Percentiles rank a stretch among this genome's conserved stretches.
Conservation (phyloP, 2,113 vertebrate genomes). For the Hiodon tergisus region DNA sequence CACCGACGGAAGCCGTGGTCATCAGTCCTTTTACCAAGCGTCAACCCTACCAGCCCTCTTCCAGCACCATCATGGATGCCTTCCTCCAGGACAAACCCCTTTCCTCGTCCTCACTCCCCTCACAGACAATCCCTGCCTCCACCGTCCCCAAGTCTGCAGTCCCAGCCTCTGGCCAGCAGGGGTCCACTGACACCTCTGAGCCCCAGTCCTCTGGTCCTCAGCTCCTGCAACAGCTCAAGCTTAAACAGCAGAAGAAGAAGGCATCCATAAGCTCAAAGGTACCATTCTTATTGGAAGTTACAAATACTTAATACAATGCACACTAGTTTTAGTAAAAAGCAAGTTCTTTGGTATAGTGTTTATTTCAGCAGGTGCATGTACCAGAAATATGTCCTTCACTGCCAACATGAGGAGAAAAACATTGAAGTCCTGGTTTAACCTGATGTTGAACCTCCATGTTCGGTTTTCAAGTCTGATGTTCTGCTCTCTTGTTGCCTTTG, state of each 20-base stretch:
- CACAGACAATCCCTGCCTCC: conserved; percentile 64
- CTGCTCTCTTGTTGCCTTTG: neutral
- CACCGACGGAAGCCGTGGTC: conserved; percentile 69
- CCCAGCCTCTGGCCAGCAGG: conserved; percentile 63
- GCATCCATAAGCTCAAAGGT: conserved; percentile 88
- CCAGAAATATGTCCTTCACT: no score
- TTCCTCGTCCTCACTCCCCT: conserved; percentile 52
- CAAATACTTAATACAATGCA: no score
- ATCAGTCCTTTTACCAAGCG: conserved; percentile 86
- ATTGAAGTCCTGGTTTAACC: no score
- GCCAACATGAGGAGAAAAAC: no score
- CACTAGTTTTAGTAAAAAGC: no score
- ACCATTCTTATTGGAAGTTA: neutral
- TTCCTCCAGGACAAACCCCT: conserved; percentile 87
- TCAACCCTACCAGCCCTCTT: conserved; percentile 75
- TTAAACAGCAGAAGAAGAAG: conserved; percentile 94
- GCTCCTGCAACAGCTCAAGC: conserved; percentile 90
- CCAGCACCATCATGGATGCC: conserved; percentile 81
- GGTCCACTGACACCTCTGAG: conserved; percentile 82
- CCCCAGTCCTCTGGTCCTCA: conserved; percentile 90
- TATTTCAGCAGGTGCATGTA: no score
- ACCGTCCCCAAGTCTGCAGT: conserved; percentile 61
- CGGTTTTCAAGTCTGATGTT: no score
- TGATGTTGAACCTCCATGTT: no score
- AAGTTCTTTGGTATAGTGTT: no score